Conservation (phyloP, 2,797 vertebrate genomes). For the Esox lucius region DNA sequence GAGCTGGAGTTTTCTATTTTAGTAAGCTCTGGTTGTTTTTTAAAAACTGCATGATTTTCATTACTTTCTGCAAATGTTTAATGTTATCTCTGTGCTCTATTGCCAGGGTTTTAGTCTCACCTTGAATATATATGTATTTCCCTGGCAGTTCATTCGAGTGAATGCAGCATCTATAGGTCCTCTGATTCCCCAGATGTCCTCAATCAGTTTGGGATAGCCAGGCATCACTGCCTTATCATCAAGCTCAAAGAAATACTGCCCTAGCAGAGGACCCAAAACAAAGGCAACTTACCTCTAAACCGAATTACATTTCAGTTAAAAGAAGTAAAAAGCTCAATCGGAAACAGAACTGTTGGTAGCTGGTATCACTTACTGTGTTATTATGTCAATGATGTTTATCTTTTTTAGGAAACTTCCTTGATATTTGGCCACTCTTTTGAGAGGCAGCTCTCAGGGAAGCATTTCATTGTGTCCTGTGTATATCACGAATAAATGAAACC, state of each 20-base stretch:
- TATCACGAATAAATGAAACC: neutral
- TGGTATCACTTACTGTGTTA: too few relatives aligned
- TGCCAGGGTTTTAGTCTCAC: slow-evolving; percentile 51
- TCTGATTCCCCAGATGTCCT: slow-evolving; percentile 82
- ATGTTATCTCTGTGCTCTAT: neutral
- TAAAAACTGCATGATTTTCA: too few relatives aligned
- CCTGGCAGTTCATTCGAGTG: slow-evolving; percentile 88
- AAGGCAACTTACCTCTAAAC: neutral
- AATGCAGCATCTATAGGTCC: slow-evolving; percentile 86
- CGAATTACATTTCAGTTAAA: neutral
- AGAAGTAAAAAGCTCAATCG: too few relatives aligned
- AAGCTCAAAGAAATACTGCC: slow-evolving; percentile 82
- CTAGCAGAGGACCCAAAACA: slow-evolving; percentile 53
- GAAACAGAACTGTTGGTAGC: too few relatives aligned
- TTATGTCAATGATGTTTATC: too few relatives aligned
- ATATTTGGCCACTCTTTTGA: too few relatives aligned
- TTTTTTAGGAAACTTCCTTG: too few relatives aligned
- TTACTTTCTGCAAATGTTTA: neutral
- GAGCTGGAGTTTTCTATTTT: too few relatives aligned
- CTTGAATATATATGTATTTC: slow-evolving; percentile 89
- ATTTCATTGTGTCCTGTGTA: too few relatives aligned
- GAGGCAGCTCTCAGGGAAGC: too few relatives aligned
- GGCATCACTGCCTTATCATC: slow-evolving; percentile 70
- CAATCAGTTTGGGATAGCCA: slow-evolving; percentile 84
- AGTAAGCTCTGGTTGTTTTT: too few relatives aligned